Conservation (phyloP, 1,140 invertebrate species). For the Chelonus insularis region DNA sequence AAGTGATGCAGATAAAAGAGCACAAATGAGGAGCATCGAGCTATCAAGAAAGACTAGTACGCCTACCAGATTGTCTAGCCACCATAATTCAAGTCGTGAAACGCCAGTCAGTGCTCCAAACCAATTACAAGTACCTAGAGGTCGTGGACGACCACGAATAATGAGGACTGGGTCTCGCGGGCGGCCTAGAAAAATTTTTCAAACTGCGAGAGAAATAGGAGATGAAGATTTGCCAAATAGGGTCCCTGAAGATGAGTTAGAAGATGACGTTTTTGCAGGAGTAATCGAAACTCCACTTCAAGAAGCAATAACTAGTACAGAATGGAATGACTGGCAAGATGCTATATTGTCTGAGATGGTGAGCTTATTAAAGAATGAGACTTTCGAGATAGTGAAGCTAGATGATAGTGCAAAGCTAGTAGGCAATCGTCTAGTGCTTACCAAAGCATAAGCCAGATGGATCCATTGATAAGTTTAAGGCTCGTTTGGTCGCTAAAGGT, state of each 20-base stretch:
- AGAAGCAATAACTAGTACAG: neutral
- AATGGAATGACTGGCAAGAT: slow-evolving; percentile 10
- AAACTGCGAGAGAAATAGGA: neutral
- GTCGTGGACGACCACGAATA: too few species aligned
- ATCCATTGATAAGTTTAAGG: slow-evolving; percentile 31
- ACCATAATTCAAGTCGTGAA: too few species aligned
- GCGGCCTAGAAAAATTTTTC: too few species aligned
- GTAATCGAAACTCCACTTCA: neutral
- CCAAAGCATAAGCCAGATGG: slow-evolving; percentile 18
- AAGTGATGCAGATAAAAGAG: too few species aligned
- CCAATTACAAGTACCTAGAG: too few species aligned
- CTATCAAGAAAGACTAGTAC: too few species aligned
- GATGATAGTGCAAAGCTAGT: slow-evolving; percentile 27
- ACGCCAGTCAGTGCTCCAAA: too few species aligned
- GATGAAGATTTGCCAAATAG: neutral
- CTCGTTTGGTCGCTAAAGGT: slow-evolving; percentile 32
- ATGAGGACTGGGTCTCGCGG: too few species aligned
- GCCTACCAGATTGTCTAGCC: too few species aligned
- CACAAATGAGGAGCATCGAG: too few species aligned
- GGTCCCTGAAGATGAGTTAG: neutral
- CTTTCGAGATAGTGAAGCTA: slow-evolving; percentile 30
- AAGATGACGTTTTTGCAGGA: neutral
- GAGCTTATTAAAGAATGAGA: slow-evolving; percentile 31
- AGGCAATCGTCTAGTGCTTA: slow-evolving; percentile 31
- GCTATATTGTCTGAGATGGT: slow-evolving; percentile 26